Evolutionary conservation across 2,888 invertebrate genomes (phyloP).

Genomic region (Catotricha subobsoleta): DNA sequence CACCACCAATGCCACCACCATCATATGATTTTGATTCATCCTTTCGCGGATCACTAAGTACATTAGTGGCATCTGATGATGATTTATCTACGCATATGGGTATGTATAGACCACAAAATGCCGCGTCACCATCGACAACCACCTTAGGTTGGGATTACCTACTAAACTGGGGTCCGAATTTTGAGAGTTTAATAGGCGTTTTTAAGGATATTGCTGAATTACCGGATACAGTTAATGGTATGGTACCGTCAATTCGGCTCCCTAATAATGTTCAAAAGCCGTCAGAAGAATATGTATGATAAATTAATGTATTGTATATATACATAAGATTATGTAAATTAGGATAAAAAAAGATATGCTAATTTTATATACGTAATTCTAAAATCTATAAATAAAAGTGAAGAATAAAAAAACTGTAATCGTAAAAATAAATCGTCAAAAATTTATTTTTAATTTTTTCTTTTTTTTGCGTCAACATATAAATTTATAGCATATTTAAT

Average conservation of each 20-base stretch:
- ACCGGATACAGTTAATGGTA: slow-evolving; percentile 55
- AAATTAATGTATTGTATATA: not conserved
- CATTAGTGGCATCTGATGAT: slow-evolving; percentile 84
- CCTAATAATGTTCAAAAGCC: slow-evolving; percentile 66
- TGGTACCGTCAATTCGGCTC: slow-evolving; percentile 54
- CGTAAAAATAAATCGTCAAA: too few relatives aligned
- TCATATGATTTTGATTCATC: slow-evolving; percentile 89
- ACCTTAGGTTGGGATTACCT: slow-evolving; percentile 87
- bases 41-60: slow-evolving; percentile 83
- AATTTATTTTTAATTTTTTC: too few relatives aligned
- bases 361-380: too few relatives aligned
- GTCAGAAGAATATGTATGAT: slow-evolving; percentile 72
- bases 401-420: too few relatives aligned
- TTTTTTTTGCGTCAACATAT: too few relatives aligned
- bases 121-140: slow-evolving; percentile 50
- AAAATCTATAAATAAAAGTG: too few relatives aligned
- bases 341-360: not conserved
- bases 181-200: slow-evolving; percentile 86
- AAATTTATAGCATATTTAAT: too few relatives aligned
- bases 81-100: slow-evolving; percentile 68
- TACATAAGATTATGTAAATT: not conserved
- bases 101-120: slow-evolving; percentile 57
- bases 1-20: slow-evolving; percentile 55
- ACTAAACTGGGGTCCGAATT: slow-evolving; percentile 91
- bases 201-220: slow-evolving; percentile 92